Conservation (phyloP, 2,888 invertebrate species). For the Mesoligia furuncula region DNA sequence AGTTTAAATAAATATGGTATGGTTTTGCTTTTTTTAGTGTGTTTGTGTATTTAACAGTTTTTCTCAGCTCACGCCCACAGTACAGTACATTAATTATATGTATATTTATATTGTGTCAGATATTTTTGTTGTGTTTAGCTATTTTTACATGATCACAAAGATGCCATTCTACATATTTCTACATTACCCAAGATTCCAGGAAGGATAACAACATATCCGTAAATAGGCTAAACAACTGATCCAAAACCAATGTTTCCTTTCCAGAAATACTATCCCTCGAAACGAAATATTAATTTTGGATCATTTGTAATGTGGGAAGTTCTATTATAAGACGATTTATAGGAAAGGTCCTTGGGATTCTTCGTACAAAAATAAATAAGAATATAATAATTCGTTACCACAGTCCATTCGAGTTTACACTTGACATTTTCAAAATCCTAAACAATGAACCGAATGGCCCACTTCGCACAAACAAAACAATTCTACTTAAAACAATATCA, state of each 20-base stretch:
- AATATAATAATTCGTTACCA: background rate
- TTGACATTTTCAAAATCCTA: conserved; percentile 18
- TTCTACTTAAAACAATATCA: conserved; percentile 31
- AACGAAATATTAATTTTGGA: no score
- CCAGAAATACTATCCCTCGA: background rate
- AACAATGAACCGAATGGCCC: conserved; percentile 12
- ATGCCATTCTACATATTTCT: background rate
- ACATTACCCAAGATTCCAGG: background rate
- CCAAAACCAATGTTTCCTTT: background rate
- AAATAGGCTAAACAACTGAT: background rate
- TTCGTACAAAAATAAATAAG: background rate
- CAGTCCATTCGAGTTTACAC: background rate
- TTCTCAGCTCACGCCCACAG: background rate
- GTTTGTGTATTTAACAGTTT: background rate
- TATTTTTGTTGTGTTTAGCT: background rate
- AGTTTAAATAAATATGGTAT: background rate
- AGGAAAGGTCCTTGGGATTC: background rate
- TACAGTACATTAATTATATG: background rate
- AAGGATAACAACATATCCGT: background rate
- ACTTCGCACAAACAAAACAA: conserved; percentile 19
- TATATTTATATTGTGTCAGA: background rate
- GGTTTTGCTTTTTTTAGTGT: background rate
- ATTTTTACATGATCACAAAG: background rate
- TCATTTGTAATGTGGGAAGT: no score
- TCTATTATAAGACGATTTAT: no score